Evolutionary conservation across 2,888 invertebrate genomes (phyloP).

Genomic region (Scaptomyza parva): DNA sequence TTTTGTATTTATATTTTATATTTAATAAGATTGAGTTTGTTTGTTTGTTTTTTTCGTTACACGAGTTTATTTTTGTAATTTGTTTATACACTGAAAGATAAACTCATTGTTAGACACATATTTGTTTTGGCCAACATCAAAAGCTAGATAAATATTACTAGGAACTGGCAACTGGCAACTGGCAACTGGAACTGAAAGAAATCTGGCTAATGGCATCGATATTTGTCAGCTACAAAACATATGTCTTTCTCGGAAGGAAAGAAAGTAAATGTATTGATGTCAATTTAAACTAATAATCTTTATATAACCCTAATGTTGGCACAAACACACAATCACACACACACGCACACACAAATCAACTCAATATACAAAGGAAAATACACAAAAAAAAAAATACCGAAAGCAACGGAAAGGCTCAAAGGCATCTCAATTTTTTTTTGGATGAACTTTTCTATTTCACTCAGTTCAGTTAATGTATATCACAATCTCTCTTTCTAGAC

Average conservation of each 20-base stretch:
- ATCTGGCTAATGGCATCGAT: constrained; percentile 5
- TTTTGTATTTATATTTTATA: constrained; percentile 18
- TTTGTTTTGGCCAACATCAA: neutral
- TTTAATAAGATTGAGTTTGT: too few species aligned
- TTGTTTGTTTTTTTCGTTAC: constrained; percentile 15
- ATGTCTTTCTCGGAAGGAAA: neutral
- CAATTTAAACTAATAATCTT: constrained; percentile 29
- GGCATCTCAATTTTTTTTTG: constrained; percentile 42
- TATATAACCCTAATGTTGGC: constrained; percentile 65
- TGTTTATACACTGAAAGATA: constrained; percentile 49
- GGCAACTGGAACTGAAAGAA: neutral
- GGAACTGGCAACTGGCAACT: neutral
- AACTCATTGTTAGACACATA: constrained; percentile 16
- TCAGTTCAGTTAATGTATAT: constrained; percentile 42
- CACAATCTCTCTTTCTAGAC: constrained; percentile 26
- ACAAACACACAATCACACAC: constrained; percentile 17
- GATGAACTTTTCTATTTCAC: constrained; percentile 44
- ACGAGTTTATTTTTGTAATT: constrained; percentile 13
- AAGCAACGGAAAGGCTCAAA: constrained; percentile 19
- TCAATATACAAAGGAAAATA: constrained; percentile 52
- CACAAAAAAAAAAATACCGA: constrained; percentile 22
- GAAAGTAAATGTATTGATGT: constrained; percentile 9
- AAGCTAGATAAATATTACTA: constrained; percentile 4
- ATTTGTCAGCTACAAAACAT: constrained; percentile 13
- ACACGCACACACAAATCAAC: constrained; percentile 38